phyloP scores from a whole-genome alignment of 2,888 invertebrate genomes.

The Xanthorhoe spadicearia region DNA sequence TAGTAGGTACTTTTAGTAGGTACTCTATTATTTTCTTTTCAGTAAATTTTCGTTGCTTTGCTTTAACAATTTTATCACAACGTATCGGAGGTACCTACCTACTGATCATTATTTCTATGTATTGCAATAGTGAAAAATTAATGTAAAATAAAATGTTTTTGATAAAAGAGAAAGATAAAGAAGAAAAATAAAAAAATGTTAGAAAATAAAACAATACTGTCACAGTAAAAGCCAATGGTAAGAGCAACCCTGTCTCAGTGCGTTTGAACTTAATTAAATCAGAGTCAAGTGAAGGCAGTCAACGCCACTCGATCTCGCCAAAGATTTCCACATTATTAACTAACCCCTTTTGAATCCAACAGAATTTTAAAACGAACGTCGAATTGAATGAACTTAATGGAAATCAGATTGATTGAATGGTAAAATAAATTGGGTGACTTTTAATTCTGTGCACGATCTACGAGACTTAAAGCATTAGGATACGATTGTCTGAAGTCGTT shows the following conservation, averaged over 20 bases:
- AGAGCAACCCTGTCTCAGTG: conserved; percentile 34
- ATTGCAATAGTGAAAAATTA: too few relatives aligned
- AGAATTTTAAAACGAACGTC: conserved; percentile 3
- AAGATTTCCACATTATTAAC: conserved; percentile 63
- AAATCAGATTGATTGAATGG: conserved; percentile 17
- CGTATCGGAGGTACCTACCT: neutral
- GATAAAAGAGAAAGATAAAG: too few relatives aligned
- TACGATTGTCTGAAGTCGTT: neutral
- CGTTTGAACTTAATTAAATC: conserved; percentile 77
- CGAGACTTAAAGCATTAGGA: neutral
- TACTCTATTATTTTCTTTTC: neutral
- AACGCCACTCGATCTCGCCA: conserved; percentile 60
- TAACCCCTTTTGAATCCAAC: conserved; percentile 15
- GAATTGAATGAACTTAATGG: conserved; percentile 10
- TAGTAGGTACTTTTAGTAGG: neutral
- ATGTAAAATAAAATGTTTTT: neutral
- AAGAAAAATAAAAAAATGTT: neutral
- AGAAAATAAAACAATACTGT: neutral
- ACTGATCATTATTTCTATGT: too few relatives aligned
- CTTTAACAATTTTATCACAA: neutral
- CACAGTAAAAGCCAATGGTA: conserved; percentile 23
- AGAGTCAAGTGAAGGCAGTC: conserved; percentile 57
- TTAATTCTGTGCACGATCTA: conserved; percentile 3
- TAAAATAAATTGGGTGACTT: conserved; percentile 9
- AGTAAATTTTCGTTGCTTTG: neutral